Evolutionary conservation across 2,113 vertebrate genomes (phyloP).

Genomic region (Prietella phreatophila): DNA sequence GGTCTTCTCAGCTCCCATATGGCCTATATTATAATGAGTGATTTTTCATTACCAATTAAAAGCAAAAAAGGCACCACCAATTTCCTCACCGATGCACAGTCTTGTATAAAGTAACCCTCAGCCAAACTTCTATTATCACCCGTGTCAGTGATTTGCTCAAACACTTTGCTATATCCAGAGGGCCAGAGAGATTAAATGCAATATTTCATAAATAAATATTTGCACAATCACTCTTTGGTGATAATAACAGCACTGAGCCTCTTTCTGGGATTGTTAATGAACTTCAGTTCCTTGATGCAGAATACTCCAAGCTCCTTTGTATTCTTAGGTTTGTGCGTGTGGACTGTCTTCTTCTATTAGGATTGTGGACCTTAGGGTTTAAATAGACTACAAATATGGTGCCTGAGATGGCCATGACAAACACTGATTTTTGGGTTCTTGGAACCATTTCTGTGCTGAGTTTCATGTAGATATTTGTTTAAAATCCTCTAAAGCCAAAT

Average conservation of each 20-base stretch:
- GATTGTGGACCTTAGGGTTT: neutral
- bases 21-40: neutral
- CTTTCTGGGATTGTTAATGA: neutral
- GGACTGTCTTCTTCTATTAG: neutral
- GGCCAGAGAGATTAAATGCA: neutral
- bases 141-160: neutral
- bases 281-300: neutral
- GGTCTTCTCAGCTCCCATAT: neutral
- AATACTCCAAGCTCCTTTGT: neutral
- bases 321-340: neutral
- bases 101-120: neutral
- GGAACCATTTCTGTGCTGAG: neutral
- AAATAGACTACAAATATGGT: neutral
- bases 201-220: neutral
- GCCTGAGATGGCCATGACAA: neutral
- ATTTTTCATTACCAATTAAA: neutral
- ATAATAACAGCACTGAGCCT: neutral
- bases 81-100: neutral
- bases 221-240: neutral
- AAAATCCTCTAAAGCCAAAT: neutral
- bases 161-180: neutral
- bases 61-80: neutral
- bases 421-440: neutral
- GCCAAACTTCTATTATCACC: neutral
- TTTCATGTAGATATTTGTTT: neutral